Evolutionary conservation across 2,888 invertebrate genomes (phyloP), one percentile per base, ranked within the genome.

Genomic region (Camponotus fellah): DNA sequence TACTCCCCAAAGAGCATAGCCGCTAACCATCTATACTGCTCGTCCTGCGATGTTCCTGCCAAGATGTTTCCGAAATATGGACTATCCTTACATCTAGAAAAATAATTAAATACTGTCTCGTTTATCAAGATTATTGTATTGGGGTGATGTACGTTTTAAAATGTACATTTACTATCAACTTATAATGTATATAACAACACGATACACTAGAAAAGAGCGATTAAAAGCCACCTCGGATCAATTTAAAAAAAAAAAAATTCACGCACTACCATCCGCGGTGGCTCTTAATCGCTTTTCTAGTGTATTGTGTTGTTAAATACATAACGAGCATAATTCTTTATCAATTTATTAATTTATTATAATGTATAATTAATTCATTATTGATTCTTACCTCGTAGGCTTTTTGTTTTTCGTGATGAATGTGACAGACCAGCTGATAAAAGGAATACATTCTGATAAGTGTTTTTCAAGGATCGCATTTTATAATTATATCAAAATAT

Each of bases 41-140:
- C 97, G 68, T 97, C 96, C 76, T 97, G 97, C 69, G 97, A 97
- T 26, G 96, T 96, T 89, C 98, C 98, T 9, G 97, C 97, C 72
- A 98, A 95, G 0, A 97, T 97, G 92, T 97, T 96, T 0, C 98
- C 98, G 94, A 98, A 98, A 95, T 96, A 98, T 0, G 97, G 97
- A 46, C 96, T 96, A 56, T 97, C 97, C 93, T 97, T 97, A 75
- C 96, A 97, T 94, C 97, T 97, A 46, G 92, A 21, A 93, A 91
- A 83, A 80, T 26, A 74, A 75, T 12, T 32, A 43, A 49, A 58
- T 32, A 1, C 56, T 12, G 32, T 49, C 14, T 32, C 8, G 3
- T 49, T 75, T 43, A 58, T 32, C 17, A 46, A n/a, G 4, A 0
- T 21, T 40, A 46, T 17, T 2, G 17, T 17, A 2, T 60, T 14